These are phyloP conservation scores for Pecten maximus DNA, from an alignment of 2,888 invertebrate genomes.

Conservation along the genomic window DNA sequence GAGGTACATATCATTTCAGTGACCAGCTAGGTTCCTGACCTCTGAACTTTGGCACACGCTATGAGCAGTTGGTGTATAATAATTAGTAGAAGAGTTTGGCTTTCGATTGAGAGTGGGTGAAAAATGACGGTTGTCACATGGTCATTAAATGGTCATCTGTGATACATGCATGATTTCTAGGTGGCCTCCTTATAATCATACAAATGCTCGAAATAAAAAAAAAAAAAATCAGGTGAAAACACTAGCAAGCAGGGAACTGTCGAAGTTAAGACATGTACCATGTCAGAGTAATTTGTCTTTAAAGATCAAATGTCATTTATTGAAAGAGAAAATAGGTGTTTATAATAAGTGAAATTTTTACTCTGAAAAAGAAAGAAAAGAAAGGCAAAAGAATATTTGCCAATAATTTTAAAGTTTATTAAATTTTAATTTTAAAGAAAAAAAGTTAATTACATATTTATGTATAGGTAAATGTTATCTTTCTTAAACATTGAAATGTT, in stretches of 20 bases:
- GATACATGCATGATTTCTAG: not conserved
- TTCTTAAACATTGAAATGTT: too few species aligned
- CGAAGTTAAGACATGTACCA: not conserved
- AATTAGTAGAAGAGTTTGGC: not conserved
- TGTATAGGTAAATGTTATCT: too few species aligned
- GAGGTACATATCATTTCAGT: conserved; percentile 27
- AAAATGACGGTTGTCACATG: not conserved
- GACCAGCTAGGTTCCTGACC: not conserved
- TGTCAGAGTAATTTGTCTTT: not conserved
- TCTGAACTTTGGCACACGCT: conserved; percentile 14
- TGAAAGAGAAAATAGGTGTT: not conserved
- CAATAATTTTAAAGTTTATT: too few species aligned
- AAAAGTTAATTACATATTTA: too few species aligned
- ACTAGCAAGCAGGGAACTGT: not conserved
- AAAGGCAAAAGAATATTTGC: too few species aligned
- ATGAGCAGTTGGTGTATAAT: conserved; percentile 29
- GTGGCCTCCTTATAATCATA: not conserved
- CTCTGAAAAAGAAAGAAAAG: not conserved
- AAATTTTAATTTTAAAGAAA: too few species aligned
- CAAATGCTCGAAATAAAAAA: not conserved
- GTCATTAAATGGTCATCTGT: conserved; percentile 29
- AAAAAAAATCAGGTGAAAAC: not conserved
- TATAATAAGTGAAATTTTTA: not conserved
- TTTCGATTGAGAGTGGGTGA: not conserved
- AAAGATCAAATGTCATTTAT: not conserved